Base-by-base conservation (phyloP, 2,888 invertebrate genomes). In the Xestia c-nigrum region DNA sequence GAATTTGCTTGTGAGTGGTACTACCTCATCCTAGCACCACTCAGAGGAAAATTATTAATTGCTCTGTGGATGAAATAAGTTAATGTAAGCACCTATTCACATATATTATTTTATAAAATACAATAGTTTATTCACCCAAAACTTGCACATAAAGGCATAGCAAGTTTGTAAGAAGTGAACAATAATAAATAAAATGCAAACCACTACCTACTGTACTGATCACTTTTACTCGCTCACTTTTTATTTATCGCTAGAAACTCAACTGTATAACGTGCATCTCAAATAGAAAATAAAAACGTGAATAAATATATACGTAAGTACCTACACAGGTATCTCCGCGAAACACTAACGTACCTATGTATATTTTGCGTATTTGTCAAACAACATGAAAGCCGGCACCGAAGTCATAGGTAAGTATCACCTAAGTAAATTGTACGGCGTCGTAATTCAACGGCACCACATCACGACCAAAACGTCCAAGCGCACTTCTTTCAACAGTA, bases 401-500 rank as follows among this genome's bases (percentile, higher is more conserved):
- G 64, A 75, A 79, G n/a, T 57, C 61, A 66, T 66, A 70, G 69
- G 24, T 65, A 55, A 14, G 67, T 72, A 78, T 59, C 47, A 21
- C 24, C 50, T 52, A 74, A 77, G 72, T 74, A 83, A 80, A 83
- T 81, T 63, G 59, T 55, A 75, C 69, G 59, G 81, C 72, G 75
- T 57, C 77, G 72, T 87, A 86, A 89, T 86, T 87, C 77, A 72
- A 78, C 76, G 76, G 81, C 74, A 83, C 72, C 52, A 76, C 63
- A 75, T 19, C 67, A 75, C 76, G 59, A 66, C 81, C 83, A 82
- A 79, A 82, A 88, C 83, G 83, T 78, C 87, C 87, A 85, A 81
- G 81, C 89, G 16, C n/a, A 82, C 76, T 86, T 87, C 84, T 88
- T 87, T 85, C 85, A 65, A 87, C 90, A 89, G 94, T 93, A 95